Conservation (phyloP, 2,888 invertebrate genomes). For the Agonopterix alstromeriana region DNA sequence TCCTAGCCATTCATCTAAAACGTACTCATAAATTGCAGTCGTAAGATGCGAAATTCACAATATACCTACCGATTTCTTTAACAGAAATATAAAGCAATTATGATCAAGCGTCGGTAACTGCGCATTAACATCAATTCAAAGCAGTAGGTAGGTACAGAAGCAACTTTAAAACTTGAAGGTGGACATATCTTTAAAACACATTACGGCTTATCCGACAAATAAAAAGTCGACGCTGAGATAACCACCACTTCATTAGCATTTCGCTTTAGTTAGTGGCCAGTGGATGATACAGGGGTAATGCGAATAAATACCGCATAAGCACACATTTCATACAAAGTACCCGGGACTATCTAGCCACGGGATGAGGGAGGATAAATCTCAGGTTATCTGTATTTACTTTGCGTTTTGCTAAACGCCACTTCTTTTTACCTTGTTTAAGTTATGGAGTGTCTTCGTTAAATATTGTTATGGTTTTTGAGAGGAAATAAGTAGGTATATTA, state of each 20-base stretch:
- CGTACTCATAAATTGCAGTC: no score
- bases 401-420: background rate
- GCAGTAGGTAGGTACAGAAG: conserved; percentile 20
- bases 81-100: no score
- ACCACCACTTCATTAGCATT: conserved; percentile 50
- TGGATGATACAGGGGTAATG: conserved; percentile 20
- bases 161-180: conserved; percentile 34
- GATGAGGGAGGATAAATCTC: conserved; percentile 1
- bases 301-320: conserved; percentile 22
- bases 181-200: conserved; percentile 48
- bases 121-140: conserved; percentile 2
- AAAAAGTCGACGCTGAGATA: conserved; percentile 39
- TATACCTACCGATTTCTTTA: no score
- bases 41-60: no score
- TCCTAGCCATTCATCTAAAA: no score
- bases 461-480: no score
- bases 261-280: conserved; percentile 31
- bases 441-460: no score
- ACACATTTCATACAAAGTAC: conserved; percentile 18
- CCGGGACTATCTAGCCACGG: conserved; percentile 9
- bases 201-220: conserved; percentile 48
- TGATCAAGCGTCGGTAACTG: no score
- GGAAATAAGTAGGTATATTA: no score
- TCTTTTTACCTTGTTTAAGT: no score
- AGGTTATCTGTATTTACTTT: background rate